Evolutionary conservation across 2,888 invertebrate genomes (phyloP).

Genomic region (Sialis fuliginosa): DNA sequence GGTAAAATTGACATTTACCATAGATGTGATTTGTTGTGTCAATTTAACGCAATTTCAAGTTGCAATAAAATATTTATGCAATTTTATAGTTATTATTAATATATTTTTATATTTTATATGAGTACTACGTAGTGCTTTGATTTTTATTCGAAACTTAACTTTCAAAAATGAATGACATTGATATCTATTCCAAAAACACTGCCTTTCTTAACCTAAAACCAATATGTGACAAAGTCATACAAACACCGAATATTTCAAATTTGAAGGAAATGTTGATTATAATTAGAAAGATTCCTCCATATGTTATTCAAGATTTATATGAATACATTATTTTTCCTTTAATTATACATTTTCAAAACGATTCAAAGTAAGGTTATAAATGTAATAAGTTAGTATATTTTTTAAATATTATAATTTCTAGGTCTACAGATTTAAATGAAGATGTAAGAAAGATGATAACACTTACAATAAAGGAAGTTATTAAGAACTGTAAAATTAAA

Average conservation of each 20-base stretch:
- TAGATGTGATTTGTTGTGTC: no score
- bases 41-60: no score
- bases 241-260: constrained; percentile 25
- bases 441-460: no score
- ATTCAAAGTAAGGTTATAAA: constrained; percentile 14
- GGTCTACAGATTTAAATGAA: no score
- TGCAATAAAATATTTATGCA: no score
- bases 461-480: neutral
- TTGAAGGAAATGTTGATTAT: constrained; percentile 20
- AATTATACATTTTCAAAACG: constrained; percentile 18
- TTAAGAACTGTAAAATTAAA: constrained; percentile 21
- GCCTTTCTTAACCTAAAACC: constrained; percentile 27
- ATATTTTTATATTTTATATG: no score
- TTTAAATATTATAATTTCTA: no score
- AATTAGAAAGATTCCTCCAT: constrained; percentile 23
- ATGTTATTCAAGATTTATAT: constrained; percentile 30
- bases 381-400: no score
- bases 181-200: neutral
- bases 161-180: constrained; percentile 10
- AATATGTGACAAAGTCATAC: constrained; percentile 32
- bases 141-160: no score
- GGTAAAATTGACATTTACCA: no score
- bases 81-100: no score
- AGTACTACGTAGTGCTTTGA: no score
- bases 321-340: constrained; percentile 36